Base-by-base conservation (phyloP, 1,140 invertebrate species). In the Brachionus paranguensis region DNA sequence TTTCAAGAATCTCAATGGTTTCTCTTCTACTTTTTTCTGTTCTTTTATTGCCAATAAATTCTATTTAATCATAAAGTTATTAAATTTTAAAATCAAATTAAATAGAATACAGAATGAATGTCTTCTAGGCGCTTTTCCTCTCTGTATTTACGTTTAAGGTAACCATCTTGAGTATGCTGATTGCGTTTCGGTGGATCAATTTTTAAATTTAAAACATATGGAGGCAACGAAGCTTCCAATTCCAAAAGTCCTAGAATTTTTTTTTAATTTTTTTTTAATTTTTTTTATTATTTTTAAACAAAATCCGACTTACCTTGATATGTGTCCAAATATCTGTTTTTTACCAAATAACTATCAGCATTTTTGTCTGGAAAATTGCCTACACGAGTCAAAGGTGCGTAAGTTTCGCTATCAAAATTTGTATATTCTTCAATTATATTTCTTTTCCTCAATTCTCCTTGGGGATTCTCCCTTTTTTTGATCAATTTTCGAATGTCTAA, bases 331-430 rank as follows among this genome's bases (percentile, higher is more conserved):
- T 88, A 88, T 12, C 86, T 84, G 78, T 87, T 88, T 74, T 89
- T 88, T 0, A 89, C 88, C 6, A 88, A 85, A 85, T 87, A 90
- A 81, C 89, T 87, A 83, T 90, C 89, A 43, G 89, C 89, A 50
- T 87, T 87, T 10, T 87, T 85, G 74, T 90, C 89, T 4, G 88
- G 84, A 85, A 90, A 90, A 33, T 89, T 86, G 7, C 89, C 89
- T 33, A 89, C 86, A 14, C 89, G 78, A 5, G 89, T 89, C 29
- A 89, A 85, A 12, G 89, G 89, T 8, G 89, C 89, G 85, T 89
- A 90, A 1, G 87, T 86, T 85, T 81, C 10, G n/a, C 55, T 68
- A 27, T 86, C 87, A 84, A 85, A 87, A 43, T 87, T 85, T 2
- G 86, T 60, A 84, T 88, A 90, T 1, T 90, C 89, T 0, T 87